Conservation (phyloP, 2,797 vertebrate genomes). For the Ciconia nigra region DNA sequence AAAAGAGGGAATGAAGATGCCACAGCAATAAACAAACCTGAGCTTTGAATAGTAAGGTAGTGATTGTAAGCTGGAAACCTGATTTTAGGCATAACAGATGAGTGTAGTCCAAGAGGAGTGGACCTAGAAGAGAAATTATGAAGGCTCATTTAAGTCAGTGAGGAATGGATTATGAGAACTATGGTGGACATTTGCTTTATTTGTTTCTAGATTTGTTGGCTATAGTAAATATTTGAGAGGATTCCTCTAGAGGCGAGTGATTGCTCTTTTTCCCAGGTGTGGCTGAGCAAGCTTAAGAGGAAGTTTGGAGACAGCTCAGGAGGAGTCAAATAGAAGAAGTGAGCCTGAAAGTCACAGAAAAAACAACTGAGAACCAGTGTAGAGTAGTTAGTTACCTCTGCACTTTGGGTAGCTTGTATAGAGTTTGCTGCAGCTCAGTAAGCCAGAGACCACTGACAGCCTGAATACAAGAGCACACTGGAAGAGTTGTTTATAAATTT, state of each 20-base stretch:
- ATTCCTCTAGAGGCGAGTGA: accelerated
- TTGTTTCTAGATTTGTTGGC: background rate
- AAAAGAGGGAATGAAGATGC: background rate
- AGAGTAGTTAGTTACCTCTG: background rate
- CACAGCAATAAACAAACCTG: background rate
- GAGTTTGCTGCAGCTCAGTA: background rate
- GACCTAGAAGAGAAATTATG: background rate
- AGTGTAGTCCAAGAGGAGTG: background rate
- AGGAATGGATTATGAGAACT: background rate
- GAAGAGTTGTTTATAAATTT: background rate
- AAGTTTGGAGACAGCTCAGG: background rate
- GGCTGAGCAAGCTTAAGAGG: background rate
- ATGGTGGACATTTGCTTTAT: background rate
- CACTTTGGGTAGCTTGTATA: background rate
- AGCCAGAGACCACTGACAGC: background rate
- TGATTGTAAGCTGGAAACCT: background rate
- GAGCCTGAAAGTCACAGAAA: background rate
- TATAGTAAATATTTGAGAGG: background rate
- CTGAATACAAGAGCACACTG: background rate
- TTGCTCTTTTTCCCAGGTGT: background rate
- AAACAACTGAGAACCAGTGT: background rate
- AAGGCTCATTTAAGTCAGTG: background rate
- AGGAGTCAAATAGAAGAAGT: background rate
- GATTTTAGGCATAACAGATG: background rate
- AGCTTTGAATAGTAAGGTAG: background rate